Percentiles rank a stretch among this genome's conserved stretches.
Evolutionary conservation across 92 coral and sea anemone genomes (phyloP).

Genomic region (Epizoanthus rinbou): DNA sequence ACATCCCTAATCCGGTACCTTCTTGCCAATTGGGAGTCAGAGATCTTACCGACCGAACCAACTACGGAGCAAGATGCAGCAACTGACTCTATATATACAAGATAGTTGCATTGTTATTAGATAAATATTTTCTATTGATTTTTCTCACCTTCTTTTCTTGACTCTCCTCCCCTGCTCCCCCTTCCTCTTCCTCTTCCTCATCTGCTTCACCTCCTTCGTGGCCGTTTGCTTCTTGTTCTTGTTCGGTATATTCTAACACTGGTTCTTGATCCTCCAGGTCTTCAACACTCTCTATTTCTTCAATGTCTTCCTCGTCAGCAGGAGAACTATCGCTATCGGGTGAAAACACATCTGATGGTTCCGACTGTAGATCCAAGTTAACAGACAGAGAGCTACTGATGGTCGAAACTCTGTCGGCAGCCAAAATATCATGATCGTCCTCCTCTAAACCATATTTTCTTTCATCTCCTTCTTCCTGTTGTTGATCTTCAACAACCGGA

Average conservation of each 20-base stretch:
- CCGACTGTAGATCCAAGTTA: conserved; percentile 16
- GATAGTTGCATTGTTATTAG: too few species aligned
- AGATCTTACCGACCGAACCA: too few species aligned
- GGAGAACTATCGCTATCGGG: conserved; percentile 1
- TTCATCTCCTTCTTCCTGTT: neutral
- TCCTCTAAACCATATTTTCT: neutral
- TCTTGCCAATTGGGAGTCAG: too few species aligned
- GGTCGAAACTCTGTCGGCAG: conserved; percentile 16
- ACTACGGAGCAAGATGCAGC: too few species aligned
- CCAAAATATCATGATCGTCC: conserved; percentile 4
- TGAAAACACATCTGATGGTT: conserved; percentile 24
- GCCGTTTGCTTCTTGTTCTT: neutral
- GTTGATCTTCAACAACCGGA: neutral
- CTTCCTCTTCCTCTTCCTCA: neutral
- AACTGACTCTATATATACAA: too few species aligned
- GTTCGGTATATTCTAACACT: neutral
- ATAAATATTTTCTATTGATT: neutral
- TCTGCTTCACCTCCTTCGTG: neutral
- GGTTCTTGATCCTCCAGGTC: conserved; percentile 8
- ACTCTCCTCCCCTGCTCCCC: neutral
- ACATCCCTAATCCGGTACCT: too few species aligned
- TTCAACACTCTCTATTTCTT: neutral
- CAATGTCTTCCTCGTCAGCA: conserved; percentile 2
- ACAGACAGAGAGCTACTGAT: conserved; percentile 10
- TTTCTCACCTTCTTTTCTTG: conserved; percentile 4